Base-by-base conservation (phyloP, 2,113 vertebrate genomes). In the Cromileptes altivelis region DNA sequence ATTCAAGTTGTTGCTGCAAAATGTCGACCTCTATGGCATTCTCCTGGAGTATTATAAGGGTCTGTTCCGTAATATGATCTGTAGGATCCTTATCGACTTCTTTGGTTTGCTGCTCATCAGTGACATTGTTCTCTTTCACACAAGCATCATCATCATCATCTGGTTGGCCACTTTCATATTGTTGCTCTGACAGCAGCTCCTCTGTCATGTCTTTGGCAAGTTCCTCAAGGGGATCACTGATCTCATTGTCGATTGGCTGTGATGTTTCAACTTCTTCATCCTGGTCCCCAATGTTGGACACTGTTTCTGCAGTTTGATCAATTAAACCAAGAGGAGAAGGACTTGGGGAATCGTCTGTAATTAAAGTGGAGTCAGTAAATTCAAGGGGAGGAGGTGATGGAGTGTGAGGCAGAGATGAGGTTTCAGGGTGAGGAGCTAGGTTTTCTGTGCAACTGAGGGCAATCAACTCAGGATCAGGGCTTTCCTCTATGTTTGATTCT, bases 1-100 rank as follows among this genome's bases (percentile, higher is more conserved):
- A 25, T 65, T 85, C 42, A 61, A 33, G n/a, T 27, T 78, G 65
- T 25, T 80, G 50, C 18, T 81, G 42, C 25, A 70, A 56, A 56
- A 25, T 50, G 18, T 67, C 52, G 10, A 75, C n/a, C 19, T 75
- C 80, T 30, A 18, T 15, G 15, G 14, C 5, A 8, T 70, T 63
- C 58, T 75, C 70, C 45, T 60, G 6, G n/a, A 30, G 4, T 65
- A 42, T 50, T 8, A 67, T 25, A 23, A n/a, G 1, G 0, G 19
- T 72, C 75, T 77, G 49, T 12, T 80, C 85, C 58, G 52, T 30
- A 62, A 30, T 30, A 2, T 13, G 5, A 2, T 55, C 27, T n/a
- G 12, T n/a, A 4, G 10, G 19, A 50, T 56, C 61, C 15, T 50
- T 4, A 4, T 52, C n/a, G 1, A 3, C 47, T n/a, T 76, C 57